Evolutionary conservation across 2,888 invertebrate genomes (phyloP).

Genomic region (Heteropelma amictum): DNA sequence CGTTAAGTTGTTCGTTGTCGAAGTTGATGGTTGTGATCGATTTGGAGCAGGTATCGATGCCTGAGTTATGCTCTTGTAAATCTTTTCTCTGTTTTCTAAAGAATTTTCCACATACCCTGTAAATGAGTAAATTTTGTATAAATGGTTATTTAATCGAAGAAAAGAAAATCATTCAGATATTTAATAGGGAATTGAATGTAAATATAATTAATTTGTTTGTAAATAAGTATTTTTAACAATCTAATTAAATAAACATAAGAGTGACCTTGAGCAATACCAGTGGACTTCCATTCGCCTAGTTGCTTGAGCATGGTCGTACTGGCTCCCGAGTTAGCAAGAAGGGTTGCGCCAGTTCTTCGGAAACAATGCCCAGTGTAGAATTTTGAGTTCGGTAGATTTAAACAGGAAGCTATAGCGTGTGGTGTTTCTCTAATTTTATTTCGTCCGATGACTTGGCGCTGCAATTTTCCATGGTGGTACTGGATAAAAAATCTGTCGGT

Average conservation of each 20-base stretch:
- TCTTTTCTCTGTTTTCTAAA: constrained; percentile 25
- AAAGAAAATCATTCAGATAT: background rate
- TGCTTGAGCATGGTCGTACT: constrained; percentile 48
- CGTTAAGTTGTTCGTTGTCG: background rate
- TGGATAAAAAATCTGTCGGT: constrained; percentile 55
- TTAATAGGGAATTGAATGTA: no score
- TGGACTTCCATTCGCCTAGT: constrained; percentile 52
- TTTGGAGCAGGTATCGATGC: constrained; percentile 1
- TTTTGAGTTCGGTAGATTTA: constrained; percentile 46
- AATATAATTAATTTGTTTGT: no score
- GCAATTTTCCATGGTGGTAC: constrained; percentile 52
- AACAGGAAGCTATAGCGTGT: constrained; percentile 43
- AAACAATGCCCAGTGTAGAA: constrained; percentile 57
- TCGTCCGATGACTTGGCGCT: constrained; percentile 49
- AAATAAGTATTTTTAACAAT: background rate
- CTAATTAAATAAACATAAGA: constrained; percentile 33
- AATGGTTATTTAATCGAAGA: background rate
- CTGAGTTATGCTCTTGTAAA: constrained; percentile 32
- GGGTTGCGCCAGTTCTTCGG: constrained; percentile 52
- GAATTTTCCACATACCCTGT: constrained; percentile 44
- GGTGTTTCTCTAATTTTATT: constrained; percentile 56
- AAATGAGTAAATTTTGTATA: constrained; percentile 1
- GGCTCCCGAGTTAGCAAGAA: constrained; percentile 53
- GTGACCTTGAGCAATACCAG: no score
- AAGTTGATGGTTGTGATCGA: background rate